Conservation (phyloP, 2,113 vertebrate species). For the Spilogale gracilis region DNA sequence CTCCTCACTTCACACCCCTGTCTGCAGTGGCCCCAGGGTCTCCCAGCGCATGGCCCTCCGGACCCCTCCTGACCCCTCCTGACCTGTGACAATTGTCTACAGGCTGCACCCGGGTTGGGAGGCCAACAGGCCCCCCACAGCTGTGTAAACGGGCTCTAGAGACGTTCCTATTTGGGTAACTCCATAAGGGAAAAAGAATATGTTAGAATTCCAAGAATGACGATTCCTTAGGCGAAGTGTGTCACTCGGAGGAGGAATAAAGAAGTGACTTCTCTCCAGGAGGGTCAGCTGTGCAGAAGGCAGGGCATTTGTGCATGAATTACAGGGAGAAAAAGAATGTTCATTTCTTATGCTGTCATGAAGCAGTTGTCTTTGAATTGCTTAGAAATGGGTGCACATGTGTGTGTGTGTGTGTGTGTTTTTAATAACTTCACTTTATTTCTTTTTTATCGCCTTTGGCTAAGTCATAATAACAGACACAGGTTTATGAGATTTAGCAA, state of each 20-base stretch:
- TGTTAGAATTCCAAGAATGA: slow-evolving; percentile 58
- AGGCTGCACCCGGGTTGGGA: background rate
- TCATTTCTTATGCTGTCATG: background rate
- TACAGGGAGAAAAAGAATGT: background rate
- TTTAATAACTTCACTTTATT: slow-evolving; percentile 5
- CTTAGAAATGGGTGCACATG: background rate
- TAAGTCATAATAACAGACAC: background rate
- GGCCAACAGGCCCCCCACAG: background rate
- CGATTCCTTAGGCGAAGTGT: background rate
- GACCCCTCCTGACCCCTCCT: background rate
- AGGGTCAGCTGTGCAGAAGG: background rate
- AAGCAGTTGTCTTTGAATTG: background rate
- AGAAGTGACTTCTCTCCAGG: background rate
- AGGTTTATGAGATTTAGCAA: slow-evolving; percentile 2
- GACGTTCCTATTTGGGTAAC: slow-evolving; percentile 48
- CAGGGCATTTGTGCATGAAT: background rate
- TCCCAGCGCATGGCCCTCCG: background rate
- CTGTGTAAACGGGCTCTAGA: slow-evolving; percentile 7
- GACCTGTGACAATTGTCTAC: background rate
- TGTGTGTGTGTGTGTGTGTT: background rate
- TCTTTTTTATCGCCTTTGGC: slow-evolving; percentile 19
- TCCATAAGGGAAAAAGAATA: background rate
- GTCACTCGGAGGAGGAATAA: background rate
- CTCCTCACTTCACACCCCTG: background rate
- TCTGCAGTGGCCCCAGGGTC: background rate